Evolutionary conservation across 2,888 invertebrate species (phyloP).

Genomic region (Limnephilus lunatus): DNA sequence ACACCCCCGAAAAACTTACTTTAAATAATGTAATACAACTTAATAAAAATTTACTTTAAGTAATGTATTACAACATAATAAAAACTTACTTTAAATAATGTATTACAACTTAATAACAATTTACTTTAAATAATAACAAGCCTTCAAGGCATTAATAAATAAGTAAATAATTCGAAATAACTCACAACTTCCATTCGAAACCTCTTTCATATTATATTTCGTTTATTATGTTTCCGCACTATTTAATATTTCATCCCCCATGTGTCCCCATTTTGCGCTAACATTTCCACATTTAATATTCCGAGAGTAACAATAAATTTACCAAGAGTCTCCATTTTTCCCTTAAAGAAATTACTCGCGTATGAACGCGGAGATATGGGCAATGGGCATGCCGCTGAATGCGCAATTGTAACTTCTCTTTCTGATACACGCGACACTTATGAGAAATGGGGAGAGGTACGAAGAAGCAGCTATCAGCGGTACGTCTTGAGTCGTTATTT

Average conservation of each 20-base stretch:
- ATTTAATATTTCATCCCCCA: not conserved
- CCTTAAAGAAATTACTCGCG: not conserved
- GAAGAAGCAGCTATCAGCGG: not conserved
- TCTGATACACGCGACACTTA: not conserved
- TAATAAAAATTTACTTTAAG: too few species aligned
- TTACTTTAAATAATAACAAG: too few species aligned
- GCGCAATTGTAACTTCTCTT: not conserved
- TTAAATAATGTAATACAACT: too few species aligned
- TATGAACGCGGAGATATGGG: not conserved
- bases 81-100: too few species aligned
- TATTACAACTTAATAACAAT: too few species aligned
- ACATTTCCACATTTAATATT: conserved; percentile 33
- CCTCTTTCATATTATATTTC: not conserved
- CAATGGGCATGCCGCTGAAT: not conserved
- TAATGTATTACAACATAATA: too few species aligned
- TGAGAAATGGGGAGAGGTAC: not conserved
- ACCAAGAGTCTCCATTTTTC: not conserved
- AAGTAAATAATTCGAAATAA: not conserved
- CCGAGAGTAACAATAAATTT: conserved; percentile 4
- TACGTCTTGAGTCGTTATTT: not conserved
- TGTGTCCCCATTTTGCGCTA: conserved; percentile 13
- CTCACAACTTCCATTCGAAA: not conserved
- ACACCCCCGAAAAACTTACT: too few species aligned
- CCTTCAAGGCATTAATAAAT: too few species aligned
- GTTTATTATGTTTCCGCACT: not conserved